Percentiles rank a stretch among this genome's conserved stretches.
phyloP scores from a whole-genome alignment of 2,888 invertebrate species.

The Choristoneura rosaceana region DNA sequence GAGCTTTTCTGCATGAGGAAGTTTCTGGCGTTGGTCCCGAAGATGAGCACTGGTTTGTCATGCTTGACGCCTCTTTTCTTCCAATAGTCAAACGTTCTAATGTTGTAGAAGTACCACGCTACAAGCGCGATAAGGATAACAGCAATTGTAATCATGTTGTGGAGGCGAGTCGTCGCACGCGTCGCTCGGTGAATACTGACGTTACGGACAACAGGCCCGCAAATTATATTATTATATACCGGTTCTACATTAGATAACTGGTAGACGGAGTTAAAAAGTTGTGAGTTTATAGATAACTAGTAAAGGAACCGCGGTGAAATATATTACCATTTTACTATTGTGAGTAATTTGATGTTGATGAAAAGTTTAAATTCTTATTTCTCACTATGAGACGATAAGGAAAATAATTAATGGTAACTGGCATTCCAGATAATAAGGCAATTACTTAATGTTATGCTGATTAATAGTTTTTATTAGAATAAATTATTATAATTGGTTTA shows the following conservation, averaged over 20 bases:
- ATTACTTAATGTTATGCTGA: too few relatives aligned
- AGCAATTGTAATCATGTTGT: constrained; percentile 34
- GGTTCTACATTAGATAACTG: background rate
- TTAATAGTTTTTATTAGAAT: too few relatives aligned
- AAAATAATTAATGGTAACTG: too few relatives aligned
- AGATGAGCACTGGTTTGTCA: constrained; percentile 60
- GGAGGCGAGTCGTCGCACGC: background rate
- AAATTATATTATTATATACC: background rate
- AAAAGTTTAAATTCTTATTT: too few relatives aligned
- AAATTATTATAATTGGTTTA: too few relatives aligned
- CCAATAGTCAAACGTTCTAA: constrained; percentile 43
- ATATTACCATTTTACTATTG: background rate
- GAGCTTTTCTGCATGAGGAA: constrained; percentile 58
- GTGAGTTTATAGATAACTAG: too few relatives aligned
- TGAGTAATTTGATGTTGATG: too few relatives aligned
- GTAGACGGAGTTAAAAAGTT: background rate
- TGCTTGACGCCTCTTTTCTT: constrained; percentile 57
- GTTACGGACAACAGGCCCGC: background rate
- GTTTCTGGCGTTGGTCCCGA: constrained; percentile 60
- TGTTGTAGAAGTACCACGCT: constrained; percentile 29
- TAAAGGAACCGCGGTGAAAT: too few relatives aligned
- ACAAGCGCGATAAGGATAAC: constrained; percentile 18
- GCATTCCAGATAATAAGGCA: too few relatives aligned
- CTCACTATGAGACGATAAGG: too few relatives aligned
- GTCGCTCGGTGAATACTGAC: constrained; percentile 6